Evolutionary conservation across 1,140 invertebrate species (phyloP).

Genomic region (Cheumatopsyche charites): DNA sequence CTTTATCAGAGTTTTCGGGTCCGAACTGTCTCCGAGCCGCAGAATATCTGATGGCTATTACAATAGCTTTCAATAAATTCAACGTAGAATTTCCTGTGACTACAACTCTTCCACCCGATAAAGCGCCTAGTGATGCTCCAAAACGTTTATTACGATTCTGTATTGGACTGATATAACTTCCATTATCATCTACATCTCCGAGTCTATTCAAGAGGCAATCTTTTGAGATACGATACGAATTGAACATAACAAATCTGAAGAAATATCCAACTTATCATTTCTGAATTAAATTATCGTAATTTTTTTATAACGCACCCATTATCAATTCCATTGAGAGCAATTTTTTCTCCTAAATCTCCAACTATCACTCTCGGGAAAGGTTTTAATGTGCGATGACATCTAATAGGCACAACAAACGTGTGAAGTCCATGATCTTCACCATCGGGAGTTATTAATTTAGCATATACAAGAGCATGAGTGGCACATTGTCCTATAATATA

Average conservation of each 20-base stretch:
- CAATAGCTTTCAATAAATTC: slow-evolving; percentile 69
- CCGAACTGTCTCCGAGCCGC: slow-evolving; percentile 83
- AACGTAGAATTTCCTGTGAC: slow-evolving; percentile 62
- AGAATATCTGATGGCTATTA: slow-evolving; percentile 83
- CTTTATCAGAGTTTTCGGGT: slow-evolving; percentile 59
- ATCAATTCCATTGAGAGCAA: slow-evolving; percentile 82
- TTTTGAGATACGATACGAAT: slow-evolving; percentile 80
- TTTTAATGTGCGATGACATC: slow-evolving; percentile 73
- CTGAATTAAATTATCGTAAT: too few relatives aligned
- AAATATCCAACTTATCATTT: not conserved
- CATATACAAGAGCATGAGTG: slow-evolving; percentile 85
- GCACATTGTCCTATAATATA: slow-evolving; percentile 71
- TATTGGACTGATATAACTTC: slow-evolving; percentile 76
- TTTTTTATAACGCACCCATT: slow-evolving; percentile 68
- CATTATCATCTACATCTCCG: slow-evolving; percentile 83
- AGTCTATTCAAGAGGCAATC: slow-evolving; percentile 81
- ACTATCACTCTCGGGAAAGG: slow-evolving; percentile 76
- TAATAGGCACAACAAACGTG: slow-evolving; percentile 79
- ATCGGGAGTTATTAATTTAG: slow-evolving; percentile 79
- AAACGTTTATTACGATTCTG: slow-evolving; percentile 81
- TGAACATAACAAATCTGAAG: slow-evolving; percentile 78
- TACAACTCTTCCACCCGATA: slow-evolving; percentile 67
- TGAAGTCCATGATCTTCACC: slow-evolving; percentile 78
- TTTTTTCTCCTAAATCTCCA: slow-evolving; percentile 83
- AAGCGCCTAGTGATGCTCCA: slow-evolving; percentile 78